Evolutionary conservation across 2,888 invertebrate species (phyloP), one percentile per base, ranked within the genome.

Genomic region (Stegophylla sp.): DNA sequence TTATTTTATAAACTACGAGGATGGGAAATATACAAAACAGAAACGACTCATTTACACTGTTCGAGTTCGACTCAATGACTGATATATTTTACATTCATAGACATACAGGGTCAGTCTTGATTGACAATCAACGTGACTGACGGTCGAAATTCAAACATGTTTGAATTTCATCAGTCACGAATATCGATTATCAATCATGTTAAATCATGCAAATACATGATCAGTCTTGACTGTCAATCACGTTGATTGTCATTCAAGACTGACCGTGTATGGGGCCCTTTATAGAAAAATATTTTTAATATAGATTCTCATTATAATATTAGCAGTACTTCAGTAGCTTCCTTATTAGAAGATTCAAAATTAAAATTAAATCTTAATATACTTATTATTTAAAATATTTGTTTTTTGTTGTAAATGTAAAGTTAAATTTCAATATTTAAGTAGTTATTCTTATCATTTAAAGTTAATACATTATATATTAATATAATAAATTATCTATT

Each of bases 41-140:
- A 66, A 66, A 66, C 43, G 43, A 66, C 64, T 45, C 43, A 17
- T 66, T 10, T 26, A 59, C 59, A 64, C 41, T 64, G 64, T 64
- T 64, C 64, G 10, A 64, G 64, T 64, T 64, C 64, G 10, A 64
- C 64, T 64, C 64, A 41, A 64, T 64, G 69, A 71, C 69, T 71
- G 48, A 48, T 51, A 71, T 20, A 71, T 53, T 51, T 12, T 53
- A 71, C 48, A 71, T 53, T 71, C 69, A 43, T 66, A 71, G 51
- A 48, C 48, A 71, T 71, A 69, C 28, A 53, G 51, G 51, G 66
- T 9, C 66, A 66, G 20, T 66, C 66, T 20, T 66, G 66, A 66
- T 13, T 66, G 43, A 13, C 43, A 66, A 66, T 43, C 64, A 45
- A 23, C 43, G 15, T 43, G 43, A 66, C 12, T 66, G 66, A 23